These are phyloP conservation scores for Conomelus anceps DNA, from an alignment of 2,888 invertebrate species.

Conservation along the genomic window DNA sequence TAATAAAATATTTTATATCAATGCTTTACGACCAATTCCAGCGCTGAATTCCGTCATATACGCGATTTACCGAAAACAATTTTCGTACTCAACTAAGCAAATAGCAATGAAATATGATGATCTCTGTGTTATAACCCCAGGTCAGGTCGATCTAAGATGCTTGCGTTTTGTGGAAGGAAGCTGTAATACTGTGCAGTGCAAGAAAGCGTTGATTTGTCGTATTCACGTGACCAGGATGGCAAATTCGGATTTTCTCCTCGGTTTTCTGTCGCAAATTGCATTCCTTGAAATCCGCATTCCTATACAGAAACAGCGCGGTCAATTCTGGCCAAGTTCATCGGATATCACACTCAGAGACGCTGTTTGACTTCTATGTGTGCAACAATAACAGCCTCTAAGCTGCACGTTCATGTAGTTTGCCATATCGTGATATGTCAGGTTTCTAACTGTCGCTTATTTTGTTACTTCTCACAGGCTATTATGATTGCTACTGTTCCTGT, in stretches of 20 bases:
- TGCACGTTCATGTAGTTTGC: neutral
- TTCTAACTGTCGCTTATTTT: neutral
- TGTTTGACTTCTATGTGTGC: neutral
- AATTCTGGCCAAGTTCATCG: neutral
- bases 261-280: neutral
- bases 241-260: neutral
- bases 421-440: neutral
- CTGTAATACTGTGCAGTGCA: neutral
- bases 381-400: neutral
- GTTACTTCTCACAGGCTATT: neutral
- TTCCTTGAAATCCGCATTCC: neutral
- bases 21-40: too few species aligned
- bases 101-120: neutral
- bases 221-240: neutral
- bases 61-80: neutral
- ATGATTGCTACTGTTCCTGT: too few species aligned
- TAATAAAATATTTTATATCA: too few species aligned
- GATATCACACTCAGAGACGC: neutral
- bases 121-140: neutral
- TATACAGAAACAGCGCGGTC: neutral
- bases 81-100: neutral
- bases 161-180: neutral
- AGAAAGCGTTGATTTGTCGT: neutral
- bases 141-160: neutral
- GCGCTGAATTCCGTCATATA: too few species aligned